Base-by-base conservation (phyloP, 1,140 invertebrate genomes). In the Bombus turneri region DNA sequence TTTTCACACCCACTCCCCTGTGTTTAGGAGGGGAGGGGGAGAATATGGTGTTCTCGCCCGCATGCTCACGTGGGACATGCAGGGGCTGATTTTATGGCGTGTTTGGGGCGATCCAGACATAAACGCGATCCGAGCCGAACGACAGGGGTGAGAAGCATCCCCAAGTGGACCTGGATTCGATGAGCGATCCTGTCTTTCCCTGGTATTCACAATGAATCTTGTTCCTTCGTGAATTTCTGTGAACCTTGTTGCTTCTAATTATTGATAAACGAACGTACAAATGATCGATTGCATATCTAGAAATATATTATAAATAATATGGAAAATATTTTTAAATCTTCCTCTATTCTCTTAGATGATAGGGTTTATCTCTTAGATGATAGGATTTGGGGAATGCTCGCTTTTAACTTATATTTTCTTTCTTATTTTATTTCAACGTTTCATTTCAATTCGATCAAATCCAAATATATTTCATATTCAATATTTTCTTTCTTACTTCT, bases 1-100 rank as follows among this genome's bases (percentile, higher is more conserved):
- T 83, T 86, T 78, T 86, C 79, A 47, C 81, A 75, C 82, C 75
- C 59, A 62, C 66, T 37, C 43, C 71, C 77, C 82, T 74, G 57
- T 53, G 64, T 69, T 57, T 22, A 6, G 43, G 37, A 31, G n/a
- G 37, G 41, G 57, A 18, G 83, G 81, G 85, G 86, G 73, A 88
- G 91, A 92, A 91, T 93, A 92, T 91, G 92, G 91, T 91, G 91
- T 90, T 92, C 91, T 92, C 92, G 88, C 91, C 91, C 93, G 92
- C 88, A 87, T 89, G 92, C 94, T 93, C 92, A 91, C 91, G 92
- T 93, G 92, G 92, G 89, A 92, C 78, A 79, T 78, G 69, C 41
- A 88, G 91, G 91, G 92, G 90, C 81, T 92, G 90, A 92, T 93
- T 93, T 94, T 93, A 92, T 92, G 89, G 89, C 86, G 88, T 91